Evolutionary conservation across 2,797 vertebrate genomes (phyloP), one percentile per base, ranked within the genome.

Genomic region (Anas capensis): DNA sequence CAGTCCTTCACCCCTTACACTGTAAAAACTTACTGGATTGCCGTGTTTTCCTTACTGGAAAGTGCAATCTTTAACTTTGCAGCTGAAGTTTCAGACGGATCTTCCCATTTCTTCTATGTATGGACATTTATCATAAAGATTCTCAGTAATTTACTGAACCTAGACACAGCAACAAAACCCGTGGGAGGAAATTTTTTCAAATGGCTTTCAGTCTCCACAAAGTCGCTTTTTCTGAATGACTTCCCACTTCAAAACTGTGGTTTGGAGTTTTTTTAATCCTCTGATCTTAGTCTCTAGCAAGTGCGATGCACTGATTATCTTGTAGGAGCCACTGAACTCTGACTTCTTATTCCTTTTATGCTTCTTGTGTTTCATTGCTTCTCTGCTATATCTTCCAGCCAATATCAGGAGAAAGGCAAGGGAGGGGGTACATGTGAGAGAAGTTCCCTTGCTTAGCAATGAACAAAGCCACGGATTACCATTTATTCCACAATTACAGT

Each of bases 231-330:
- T 34, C 46, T 60, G 31, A 92, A 51, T 31, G 69, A 65, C 23
- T 54, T 70, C 57, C 20, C n/a, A 49, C 60, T 88, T 88, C 79
- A 91, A n/a, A 90, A 88, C 46, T 65, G 49, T n/a, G 20, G 27
- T 64, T 80, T 44, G 31, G 24, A 2, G 1, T 18, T n/a, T 40
- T 69, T 93, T 80, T 24, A 18, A 78, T 87, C 31, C 27, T 92
- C 82, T 95, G 57, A 85, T 94, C 46, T 90, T 66, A 69, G 46
- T 87, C 83, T 94, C 56, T 71, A 78, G 34, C 17, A 69, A 86
- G 64, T 60, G 57, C 40, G 56, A 68, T 85, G 40, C 42, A 33
- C 46, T 2, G 33, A 62, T 83, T 84, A 68, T 54, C 72, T 89
- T 86, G 51, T 56, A 91, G 53, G 49, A 77, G 44, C 77, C 51